Evolutionary conservation across 1,140 invertebrate genomes (phyloP), one percentile per base, ranked within the genome.

Genomic region (Babylonia areolata): DNA sequence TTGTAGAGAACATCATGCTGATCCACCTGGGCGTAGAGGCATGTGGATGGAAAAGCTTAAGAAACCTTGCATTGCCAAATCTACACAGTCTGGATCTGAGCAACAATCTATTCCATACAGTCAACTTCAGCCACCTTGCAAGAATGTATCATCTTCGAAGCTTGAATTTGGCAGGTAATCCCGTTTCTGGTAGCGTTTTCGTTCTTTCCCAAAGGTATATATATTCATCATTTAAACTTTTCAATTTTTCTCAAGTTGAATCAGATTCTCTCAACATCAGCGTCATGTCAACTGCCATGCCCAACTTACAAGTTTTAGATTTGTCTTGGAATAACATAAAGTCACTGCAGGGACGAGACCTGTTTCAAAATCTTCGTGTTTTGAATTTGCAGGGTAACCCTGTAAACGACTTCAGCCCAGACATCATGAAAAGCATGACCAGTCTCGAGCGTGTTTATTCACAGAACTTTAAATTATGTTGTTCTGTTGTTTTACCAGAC

Each of bases 391-490:
- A 33, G 11, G 40, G 1, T 17, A 46, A 51, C 31, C 71, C 71
- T 15, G 35, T 73, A 0, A 35, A n/a, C 12, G 64, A 69, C 23
- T 83, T 51, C 39, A 54, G 35, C 6, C 31, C 33, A 39, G 58
- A 85, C 11, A 39, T 87, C 28, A 88, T 91, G 54, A 81, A 54
- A 37, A 51, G 39, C 31, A 35, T 88, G 5, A 20, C 2, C 20
- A 51, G 42, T 5, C 78, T 89, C 5, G 17, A 58, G 20, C 0
- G 20, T 3, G 82, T 91, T 5, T 84, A 79, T 17, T 86, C 89
- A 11, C 88, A 88, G n/a, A 71, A 87, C 6, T 91, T 79, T 73
- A 81, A 84, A 78, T 87, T 91, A 35, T 93, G 91, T 64, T 93
- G 91, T 79, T 39, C 87, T 31, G 71, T 80, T 46, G 73, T 71